These are phyloP conservation scores for Agriopis aurantiaria DNA, from an alignment of 2,888 invertebrate genomes.

Conservation along the genomic window DNA sequence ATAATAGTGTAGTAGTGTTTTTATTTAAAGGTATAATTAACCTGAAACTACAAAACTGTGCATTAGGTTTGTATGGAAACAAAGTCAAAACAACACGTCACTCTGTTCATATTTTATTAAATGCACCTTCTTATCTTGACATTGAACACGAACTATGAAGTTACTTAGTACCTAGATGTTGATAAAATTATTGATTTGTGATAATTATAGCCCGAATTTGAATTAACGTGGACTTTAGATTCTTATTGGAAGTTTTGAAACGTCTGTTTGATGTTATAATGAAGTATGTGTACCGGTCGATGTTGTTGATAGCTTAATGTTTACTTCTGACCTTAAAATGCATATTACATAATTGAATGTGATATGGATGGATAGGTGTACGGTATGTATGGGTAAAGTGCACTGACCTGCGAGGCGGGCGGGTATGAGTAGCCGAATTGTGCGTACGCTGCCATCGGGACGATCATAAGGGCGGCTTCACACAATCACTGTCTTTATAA, in stretches of 20 bases:
- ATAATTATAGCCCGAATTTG: not conserved
- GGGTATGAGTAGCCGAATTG: slow-evolving; percentile 97
- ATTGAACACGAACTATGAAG: slow-evolving; percentile 10
- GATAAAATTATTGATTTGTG: slow-evolving; percentile 1
- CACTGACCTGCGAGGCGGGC: slow-evolving; percentile 95
- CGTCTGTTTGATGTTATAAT: not conserved
- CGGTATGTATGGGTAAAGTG: not conserved
- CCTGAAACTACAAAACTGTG: not conserved
- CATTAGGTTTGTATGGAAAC: not conserved
- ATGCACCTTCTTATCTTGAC: slow-evolving; percentile 21
- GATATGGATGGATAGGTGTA: not conserved
- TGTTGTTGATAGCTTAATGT: not conserved
- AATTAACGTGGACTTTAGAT: not conserved
- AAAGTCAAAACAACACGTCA: not conserved
- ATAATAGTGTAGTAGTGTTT: not conserved
- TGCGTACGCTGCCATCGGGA: slow-evolving; percentile 92
- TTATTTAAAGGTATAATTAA: not conserved
- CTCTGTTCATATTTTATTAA: not conserved
- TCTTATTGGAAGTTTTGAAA: not conserved
- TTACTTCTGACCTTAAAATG: slow-evolving; percentile 10
- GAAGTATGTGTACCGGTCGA: too few species aligned
- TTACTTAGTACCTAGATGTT: not conserved
- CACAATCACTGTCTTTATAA: slow-evolving; percentile 84
- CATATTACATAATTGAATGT: slow-evolving; percentile 8
- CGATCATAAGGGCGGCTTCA: slow-evolving; percentile 86